phyloP scores from a whole-genome alignment of 2,797 vertebrate genomes.

The Chaunax sp. region DNA sequence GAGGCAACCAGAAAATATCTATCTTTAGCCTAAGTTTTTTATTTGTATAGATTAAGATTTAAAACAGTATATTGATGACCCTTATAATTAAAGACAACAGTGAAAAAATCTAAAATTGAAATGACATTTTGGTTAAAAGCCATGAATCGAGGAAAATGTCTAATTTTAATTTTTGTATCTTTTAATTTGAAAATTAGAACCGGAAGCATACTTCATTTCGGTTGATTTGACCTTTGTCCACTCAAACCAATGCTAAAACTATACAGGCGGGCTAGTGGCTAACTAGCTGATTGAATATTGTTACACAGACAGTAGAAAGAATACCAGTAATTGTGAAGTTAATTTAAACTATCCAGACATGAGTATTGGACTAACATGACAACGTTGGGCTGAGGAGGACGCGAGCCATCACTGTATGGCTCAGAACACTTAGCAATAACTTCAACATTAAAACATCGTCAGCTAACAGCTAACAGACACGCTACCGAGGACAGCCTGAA shows the following conservation, averaged over 20 bases:
- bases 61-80: no score
- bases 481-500: constrained; percentile 7
- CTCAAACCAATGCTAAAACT: constrained; percentile 9
- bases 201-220: background rate
- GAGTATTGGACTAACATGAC: background rate
- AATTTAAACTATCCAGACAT: background rate
- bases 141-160: no score
- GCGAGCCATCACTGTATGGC: background rate
- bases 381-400: background rate
- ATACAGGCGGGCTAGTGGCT: constrained; percentile 14
- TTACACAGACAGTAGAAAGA: background rate
- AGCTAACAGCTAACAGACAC: constrained; percentile 62
- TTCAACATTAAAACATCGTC: constrained; percentile 10
- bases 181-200: constrained; percentile 31
- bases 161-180: no score
- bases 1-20: no score
- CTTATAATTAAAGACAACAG: no score
- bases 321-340: background rate
- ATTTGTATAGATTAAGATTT: no score
- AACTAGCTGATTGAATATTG: constrained; percentile 17
- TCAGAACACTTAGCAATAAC: constrained; percentile 1
- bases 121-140: no score
- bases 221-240: rapidly evolving
- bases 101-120: no score
- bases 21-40: no score